Evolutionary conservation across 2,797 vertebrate genomes (phyloP).

Genomic region (Acanthopagrus latus): DNA sequence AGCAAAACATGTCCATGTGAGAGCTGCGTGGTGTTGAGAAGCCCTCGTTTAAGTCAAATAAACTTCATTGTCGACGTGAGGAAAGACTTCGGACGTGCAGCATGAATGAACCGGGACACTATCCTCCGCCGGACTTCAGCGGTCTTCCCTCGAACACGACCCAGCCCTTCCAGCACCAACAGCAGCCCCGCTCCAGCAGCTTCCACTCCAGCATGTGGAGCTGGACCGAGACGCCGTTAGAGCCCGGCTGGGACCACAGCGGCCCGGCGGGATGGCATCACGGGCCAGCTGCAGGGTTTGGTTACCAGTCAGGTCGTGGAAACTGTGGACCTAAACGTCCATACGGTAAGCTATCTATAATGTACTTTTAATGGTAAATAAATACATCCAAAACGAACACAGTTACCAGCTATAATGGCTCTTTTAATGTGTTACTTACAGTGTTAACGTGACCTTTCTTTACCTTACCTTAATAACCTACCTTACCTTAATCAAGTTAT

Average conservation of each 20-base stretch:
- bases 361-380: background rate
- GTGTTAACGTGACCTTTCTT: too few species aligned
- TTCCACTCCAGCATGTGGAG: constrained; percentile 81
- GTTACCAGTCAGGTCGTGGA: constrained; percentile 1
- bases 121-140: constrained; percentile 79
- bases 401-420: background rate
- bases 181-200: constrained; percentile 55
- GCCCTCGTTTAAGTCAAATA: fast-evolving
- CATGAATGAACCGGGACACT: constrained; percentile 71
- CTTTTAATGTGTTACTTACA: background rate
- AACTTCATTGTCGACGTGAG: background rate
- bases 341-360: constrained; percentile 46
- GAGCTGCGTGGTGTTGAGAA: background rate
- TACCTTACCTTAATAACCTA: too few species aligned
- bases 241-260: constrained; percentile 46
- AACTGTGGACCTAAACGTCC: constrained; percentile 20
- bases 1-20: constrained; percentile 69
- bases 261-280: constrained; percentile 48
- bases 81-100: background rate
- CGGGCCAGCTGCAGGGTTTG: constrained; percentile 5
- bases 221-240: constrained; percentile 72
- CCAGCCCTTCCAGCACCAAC: constrained; percentile 50
- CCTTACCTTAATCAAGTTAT: background rate
- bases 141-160: constrained; percentile 56
- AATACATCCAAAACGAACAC: background rate